phyloP scores from a whole-genome alignment of 2,113 vertebrate genomes.

The Hippocampus comes region DNA sequence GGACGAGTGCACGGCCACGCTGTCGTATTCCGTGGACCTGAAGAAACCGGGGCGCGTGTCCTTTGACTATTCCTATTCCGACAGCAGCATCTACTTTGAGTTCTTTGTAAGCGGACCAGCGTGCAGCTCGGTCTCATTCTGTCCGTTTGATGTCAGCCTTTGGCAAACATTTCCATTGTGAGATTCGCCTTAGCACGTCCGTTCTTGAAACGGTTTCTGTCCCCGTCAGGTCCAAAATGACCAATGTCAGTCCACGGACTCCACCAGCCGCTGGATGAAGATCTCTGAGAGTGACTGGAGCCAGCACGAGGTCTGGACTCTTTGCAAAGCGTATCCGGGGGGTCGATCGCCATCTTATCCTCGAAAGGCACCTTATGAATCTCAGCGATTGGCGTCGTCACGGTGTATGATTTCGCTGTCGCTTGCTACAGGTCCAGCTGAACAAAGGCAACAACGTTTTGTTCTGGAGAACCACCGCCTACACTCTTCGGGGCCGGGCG shows the following conservation, averaged over 20 bases:
- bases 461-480: conserved; percentile 87
- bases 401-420: background rate
- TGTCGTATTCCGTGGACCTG: conserved; percentile 88
- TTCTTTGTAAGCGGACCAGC: conserved; percentile 77
- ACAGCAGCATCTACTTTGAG: conserved; percentile 88
- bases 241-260: conserved; percentile 87
- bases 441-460: conserved; percentile 88
- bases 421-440: conserved; percentile 73
- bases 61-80: conserved; percentile 92
- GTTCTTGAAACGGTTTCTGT: background rate
- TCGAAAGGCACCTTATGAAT: background rate
- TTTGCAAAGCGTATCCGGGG: no score
- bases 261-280: conserved; percentile 83
- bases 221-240: conserved; percentile 87
- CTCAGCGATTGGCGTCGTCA: background rate
- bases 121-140: background rate
- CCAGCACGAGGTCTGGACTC: conserved; percentile 74
- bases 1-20: conserved; percentile 88
- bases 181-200: no score
- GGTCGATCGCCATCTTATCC: background rate
- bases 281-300: conserved; percentile 83
- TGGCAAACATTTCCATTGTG: no score
- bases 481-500: conserved; percentile 68
- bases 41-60: conserved; percentile 84
- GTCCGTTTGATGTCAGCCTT: no score